These are phyloP conservation scores for Alca torda DNA, from an alignment of 2,797 vertebrate species.

Conservation along the genomic window DNA sequence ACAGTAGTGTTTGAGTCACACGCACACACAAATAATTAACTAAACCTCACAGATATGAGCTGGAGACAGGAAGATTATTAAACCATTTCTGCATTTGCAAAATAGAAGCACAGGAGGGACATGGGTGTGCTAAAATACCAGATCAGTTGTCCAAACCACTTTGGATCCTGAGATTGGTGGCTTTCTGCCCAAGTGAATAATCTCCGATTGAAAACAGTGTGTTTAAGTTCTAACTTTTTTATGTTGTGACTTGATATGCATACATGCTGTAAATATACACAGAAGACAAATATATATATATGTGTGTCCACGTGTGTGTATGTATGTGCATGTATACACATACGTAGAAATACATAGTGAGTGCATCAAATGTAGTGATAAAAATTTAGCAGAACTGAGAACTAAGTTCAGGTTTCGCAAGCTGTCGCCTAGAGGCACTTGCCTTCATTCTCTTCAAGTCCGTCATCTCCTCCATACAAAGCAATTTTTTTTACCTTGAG, in stretches of 20 bases:
- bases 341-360: not conserved
- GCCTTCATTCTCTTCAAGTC: not conserved
- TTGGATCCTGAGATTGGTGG: accelerated
- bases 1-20: not conserved
- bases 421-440: not conserved
- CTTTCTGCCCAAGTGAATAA: not conserved
- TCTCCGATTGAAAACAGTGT: not conserved
- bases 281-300: not conserved
- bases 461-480: not conserved
- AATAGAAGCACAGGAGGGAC: not conserved
- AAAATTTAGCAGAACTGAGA: not conserved
- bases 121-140: not conserved
- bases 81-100: not conserved
- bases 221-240: not conserved
- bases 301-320: accelerated
- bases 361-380: not conserved
- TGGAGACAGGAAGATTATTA: not conserved
- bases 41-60: not conserved
- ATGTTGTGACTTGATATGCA: not conserved
- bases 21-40: not conserved
- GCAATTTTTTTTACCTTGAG: not conserved
- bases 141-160: not conserved
- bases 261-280: not conserved
- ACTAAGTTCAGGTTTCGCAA: not conserved
- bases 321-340: not conserved